phyloP scores from a whole-genome alignment of 1,140 invertebrate species.

The Cepaea nemoralis region DNA sequence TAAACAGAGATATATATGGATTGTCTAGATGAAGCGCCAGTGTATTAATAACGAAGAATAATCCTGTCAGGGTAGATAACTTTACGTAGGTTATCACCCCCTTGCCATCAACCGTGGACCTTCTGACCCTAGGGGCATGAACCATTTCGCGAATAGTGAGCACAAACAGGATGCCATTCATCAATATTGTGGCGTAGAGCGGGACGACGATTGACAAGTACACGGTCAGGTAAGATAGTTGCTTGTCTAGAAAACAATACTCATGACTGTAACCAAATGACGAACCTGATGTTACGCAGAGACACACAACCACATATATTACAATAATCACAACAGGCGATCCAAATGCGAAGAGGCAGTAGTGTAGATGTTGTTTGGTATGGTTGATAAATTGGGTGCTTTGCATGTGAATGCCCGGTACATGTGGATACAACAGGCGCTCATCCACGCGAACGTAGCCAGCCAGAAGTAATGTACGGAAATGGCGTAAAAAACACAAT shows the following conservation, averaged over 20 bases:
- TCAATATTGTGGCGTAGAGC: background rate
- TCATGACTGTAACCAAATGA: background rate
- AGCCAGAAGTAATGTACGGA: background rate
- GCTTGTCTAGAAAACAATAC: background rate
- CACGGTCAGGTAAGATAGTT: background rate
- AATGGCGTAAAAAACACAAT: background rate
- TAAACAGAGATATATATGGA: background rate
- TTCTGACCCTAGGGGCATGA: background rate
- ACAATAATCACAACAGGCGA: background rate
- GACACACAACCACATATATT: background rate
- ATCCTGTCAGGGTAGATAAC: conserved; percentile 17
- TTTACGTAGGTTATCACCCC: conserved; percentile 19
- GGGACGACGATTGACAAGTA: background rate
- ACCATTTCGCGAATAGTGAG: background rate
- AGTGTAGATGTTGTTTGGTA: background rate
- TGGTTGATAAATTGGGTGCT: background rate
- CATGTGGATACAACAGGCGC: conserved; percentile 6
- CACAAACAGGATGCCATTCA: background rate
- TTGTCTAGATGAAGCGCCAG: background rate
- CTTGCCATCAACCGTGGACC: background rate
- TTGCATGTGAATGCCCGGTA: background rate
- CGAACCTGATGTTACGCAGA: background rate
- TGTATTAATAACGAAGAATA: background rate
- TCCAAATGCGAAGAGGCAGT: conserved; percentile 5
- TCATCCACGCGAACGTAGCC: conserved; percentile 12